Evolutionary conservation across 92 coral and sea anemone species (phyloP).

Genomic region (Umimayanthus kanabou): DNA sequence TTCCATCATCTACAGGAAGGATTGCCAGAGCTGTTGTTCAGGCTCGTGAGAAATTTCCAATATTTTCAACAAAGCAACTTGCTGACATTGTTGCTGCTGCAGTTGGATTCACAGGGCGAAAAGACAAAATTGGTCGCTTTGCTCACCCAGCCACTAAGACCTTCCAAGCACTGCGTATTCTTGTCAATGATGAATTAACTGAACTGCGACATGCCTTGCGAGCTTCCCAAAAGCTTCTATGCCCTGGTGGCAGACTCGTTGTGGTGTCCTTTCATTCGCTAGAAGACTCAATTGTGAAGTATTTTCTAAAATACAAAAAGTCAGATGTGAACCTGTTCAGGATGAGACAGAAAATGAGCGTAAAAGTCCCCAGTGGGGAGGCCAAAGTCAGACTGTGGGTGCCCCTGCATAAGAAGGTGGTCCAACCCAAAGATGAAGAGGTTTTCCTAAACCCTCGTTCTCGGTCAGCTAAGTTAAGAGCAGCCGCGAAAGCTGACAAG

Average conservation of each 20-base stretch:
- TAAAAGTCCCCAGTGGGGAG: slow-evolving; percentile 25
- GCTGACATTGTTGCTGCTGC: slow-evolving; percentile 76
- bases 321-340: slow-evolving; percentile 54
- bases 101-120: slow-evolving; percentile 67
- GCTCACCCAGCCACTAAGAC: slow-evolving; percentile 91
- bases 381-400: slow-evolving; percentile 67
- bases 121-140: slow-evolving; percentile 71
- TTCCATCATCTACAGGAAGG: slow-evolving; percentile 53
- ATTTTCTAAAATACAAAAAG: slow-evolving; percentile 68
- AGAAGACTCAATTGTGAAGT: slow-evolving; percentile 80
- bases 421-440: slow-evolving; percentile 77
- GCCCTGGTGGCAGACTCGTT: slow-evolving; percentile 83
- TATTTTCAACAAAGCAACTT: slow-evolving; percentile 73
- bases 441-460: slow-evolving; percentile 82
- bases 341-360: slow-evolving; percentile 36
- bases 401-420: slow-evolving; percentile 79
- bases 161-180: slow-evolving; percentile 84
- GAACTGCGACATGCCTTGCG: slow-evolving; percentile 80
- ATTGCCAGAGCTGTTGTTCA: slow-evolving; percentile 80
- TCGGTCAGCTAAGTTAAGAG: slow-evolving; percentile 82
- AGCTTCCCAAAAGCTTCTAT: slow-evolving; percentile 78
- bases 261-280: slow-evolving; percentile 81
- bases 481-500: slow-evolving; percentile 78
- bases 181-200: slow-evolving; percentile 85
- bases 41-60: slow-evolving; percentile 72